Base-by-base conservation (phyloP, 2,797 vertebrate species). In the Menidia menidia region DNA sequence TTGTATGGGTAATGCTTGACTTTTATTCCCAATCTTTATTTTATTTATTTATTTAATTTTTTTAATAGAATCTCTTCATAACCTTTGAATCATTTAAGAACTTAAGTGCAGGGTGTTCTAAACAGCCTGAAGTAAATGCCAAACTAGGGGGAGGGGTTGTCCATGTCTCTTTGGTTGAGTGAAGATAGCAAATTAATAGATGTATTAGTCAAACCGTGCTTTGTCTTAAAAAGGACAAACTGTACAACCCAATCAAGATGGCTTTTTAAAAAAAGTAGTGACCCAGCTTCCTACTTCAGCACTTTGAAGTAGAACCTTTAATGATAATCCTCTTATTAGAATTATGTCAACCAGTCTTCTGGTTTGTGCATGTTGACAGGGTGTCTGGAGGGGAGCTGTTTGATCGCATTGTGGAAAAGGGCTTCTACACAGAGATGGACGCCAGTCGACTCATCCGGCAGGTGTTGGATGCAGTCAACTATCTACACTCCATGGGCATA, bases 371-470 rank as follows among this genome's bases (percentile, higher is more conserved):
- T 76, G 52, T 45, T 30, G 13, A 31, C 71, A 98, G 97, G 33
- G 97, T 98, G 41, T 98, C 97, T 1, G 97, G 97, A 18, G 97
- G 97, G 2, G 97, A 98, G 81, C 93, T 98, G 47, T 98, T 98
- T 2, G 97, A 98, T 85, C 96, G 97, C 51, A 98, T 98, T 0
- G 97, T 98, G 0, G 97, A 98, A 91, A 98, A 98, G 73, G 97
- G 97, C 1, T 98, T 98, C 92, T 98, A 98, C 89, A 98, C 97
- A 0, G 97, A 98, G 89, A 97, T 97, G 90, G 97, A 98, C 0
- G 97, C 97, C 80, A 98, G 97, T 82, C 95, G 96, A 0, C 94
- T 98, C 64, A 98, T 98, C 82, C 95, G 95, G 11, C 97, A 98
- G 82, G 97, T 98, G 69, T 81, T 98, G 87, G 96, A 98, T 43